phyloP scores from a whole-genome alignment of 2,113 vertebrate genomes.

The Crotalus tigris region DNA sequence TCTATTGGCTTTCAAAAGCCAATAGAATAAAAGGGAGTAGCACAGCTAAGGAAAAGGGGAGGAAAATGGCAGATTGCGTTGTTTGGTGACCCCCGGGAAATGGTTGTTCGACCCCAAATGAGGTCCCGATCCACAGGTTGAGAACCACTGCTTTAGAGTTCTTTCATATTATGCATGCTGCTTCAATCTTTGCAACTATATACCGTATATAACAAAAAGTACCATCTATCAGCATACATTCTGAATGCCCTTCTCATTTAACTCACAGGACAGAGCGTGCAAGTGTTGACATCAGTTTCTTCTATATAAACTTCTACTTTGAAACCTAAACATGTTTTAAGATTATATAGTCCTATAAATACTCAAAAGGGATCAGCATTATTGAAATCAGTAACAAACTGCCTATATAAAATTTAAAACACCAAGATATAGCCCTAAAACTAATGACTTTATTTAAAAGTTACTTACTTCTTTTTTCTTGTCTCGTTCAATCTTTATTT shows the following conservation, averaged over 20 bases:
- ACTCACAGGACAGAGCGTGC: background rate
- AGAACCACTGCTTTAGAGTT: background rate
- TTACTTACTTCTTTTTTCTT: slow-evolving; percentile 83
- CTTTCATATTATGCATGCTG: background rate
- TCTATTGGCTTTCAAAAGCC: too few species aligned
- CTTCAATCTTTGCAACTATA: background rate
- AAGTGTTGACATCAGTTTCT: too few species aligned
- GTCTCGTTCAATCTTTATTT: slow-evolving; percentile 70
- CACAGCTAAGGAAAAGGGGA: too few species aligned
- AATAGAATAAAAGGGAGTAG: too few species aligned
- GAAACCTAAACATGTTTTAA: background rate
- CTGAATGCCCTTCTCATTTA: background rate
- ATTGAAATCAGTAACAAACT: background rate
- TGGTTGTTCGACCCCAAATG: too few species aligned
- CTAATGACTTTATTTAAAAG: background rate
- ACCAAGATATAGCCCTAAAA: background rate
- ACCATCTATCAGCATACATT: background rate
- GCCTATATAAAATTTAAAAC: background rate
- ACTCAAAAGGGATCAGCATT: background rate
- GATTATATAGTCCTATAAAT: background rate
- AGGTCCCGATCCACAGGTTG: too few species aligned
- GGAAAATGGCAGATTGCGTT: too few species aligned
- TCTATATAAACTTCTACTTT: background rate
- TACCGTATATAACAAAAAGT: background rate
- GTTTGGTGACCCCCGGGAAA: too few species aligned